A percentile compares a stretch with the other conserved stretches of the same genome.
phyloP scores from a whole-genome alignment of 2,888 invertebrate species.

The Habroteleia sp. region DNA sequence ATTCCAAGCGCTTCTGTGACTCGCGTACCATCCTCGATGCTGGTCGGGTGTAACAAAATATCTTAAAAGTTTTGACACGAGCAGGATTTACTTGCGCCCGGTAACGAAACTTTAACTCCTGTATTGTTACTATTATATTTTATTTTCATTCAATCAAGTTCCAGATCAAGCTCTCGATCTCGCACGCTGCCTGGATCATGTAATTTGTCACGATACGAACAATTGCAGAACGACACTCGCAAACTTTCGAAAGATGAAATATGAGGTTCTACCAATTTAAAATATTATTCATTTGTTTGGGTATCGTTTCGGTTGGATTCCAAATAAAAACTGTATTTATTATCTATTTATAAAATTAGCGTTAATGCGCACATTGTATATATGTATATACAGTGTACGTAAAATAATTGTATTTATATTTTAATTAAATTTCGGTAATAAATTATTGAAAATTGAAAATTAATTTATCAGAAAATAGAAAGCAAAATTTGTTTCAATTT shows the following conservation, averaged over 20 bases:
- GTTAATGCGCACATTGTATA: no score
- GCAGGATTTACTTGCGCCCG: slow-evolving; percentile 69
- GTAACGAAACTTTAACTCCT: slow-evolving; percentile 59
- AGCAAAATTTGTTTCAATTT: neutral
- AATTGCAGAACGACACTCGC: neutral
- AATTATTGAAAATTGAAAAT: no score
- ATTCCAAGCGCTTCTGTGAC: slow-evolving; percentile 65
- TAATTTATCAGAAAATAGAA: neutral
- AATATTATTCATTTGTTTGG: no score
- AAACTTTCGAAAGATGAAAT: neutral
- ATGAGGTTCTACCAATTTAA: no score
- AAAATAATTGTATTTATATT: no score
- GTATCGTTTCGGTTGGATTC: no score
- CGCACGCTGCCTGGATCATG: neutral
- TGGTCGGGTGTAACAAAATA: slow-evolving; percentile 68
- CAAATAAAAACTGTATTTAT: no score
- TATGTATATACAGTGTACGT: no score
- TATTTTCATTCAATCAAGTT: slow-evolving; percentile 47
- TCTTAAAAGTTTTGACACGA: slow-evolving; percentile 72
- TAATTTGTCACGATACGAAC: slow-evolving; percentile 24
- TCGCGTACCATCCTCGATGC: slow-evolving; percentile 62
- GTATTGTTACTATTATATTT: slow-evolving; percentile 54
- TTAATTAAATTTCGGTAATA: no score
- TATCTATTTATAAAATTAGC: no score
- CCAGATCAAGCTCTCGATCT: slow-evolving; percentile 21